Evolutionary conservation across 2,113 vertebrate species (phyloP).

Genomic region (Lamprologus sp.): DNA sequence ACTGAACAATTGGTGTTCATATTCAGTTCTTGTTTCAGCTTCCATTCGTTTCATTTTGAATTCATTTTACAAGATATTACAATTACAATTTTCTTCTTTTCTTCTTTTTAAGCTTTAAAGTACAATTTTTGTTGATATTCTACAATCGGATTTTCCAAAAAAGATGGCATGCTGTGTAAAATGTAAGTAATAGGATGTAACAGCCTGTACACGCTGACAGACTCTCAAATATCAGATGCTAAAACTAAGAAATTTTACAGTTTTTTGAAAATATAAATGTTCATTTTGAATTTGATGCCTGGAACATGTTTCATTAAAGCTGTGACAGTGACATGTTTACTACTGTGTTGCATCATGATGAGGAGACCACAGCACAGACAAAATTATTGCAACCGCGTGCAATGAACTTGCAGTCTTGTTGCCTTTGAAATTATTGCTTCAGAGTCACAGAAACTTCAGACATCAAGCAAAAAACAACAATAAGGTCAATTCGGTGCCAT

Average conservation of each 20-base stretch:
- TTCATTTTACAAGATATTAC: background rate
- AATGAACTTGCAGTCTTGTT: background rate
- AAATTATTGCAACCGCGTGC: background rate
- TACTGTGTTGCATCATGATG: background rate
- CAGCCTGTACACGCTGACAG: background rate
- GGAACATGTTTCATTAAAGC: background rate
- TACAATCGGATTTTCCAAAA: background rate
- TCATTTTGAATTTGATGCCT: background rate
- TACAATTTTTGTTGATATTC: background rate
- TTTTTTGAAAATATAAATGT: background rate
- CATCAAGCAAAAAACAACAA: background rate
- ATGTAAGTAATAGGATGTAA: background rate
- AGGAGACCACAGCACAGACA: background rate
- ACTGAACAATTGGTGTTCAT: background rate
- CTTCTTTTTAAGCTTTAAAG: background rate
- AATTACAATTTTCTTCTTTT: background rate
- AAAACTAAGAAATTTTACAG: background rate
- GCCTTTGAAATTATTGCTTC: background rate
- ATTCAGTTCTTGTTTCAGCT: background rate
- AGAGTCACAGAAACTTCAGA: background rate
- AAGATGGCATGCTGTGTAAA: background rate
- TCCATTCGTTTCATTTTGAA: background rate
- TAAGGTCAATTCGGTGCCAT: rapidly evolving
- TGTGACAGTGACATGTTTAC: background rate
- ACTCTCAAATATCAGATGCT: background rate